Evolutionary conservation across 2,797 vertebrate species (phyloP).

Genomic region (Enteromius anoplus): DNA sequence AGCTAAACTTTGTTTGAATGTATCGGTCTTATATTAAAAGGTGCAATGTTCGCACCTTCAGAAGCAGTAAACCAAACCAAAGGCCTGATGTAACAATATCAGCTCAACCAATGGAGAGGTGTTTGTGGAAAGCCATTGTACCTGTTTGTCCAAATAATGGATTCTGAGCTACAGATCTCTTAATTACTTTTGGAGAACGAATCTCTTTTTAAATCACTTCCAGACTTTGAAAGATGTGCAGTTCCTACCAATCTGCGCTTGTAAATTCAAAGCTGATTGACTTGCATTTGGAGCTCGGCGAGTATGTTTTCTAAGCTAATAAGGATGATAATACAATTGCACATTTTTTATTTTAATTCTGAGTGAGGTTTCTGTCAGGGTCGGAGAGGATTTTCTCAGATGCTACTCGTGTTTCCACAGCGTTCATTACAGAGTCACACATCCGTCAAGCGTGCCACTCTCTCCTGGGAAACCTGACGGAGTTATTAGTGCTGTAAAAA

Average conservation of each 20-base stretch:
- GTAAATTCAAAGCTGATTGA: not conserved
- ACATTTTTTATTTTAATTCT: not conserved
- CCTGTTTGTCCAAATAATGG: not conserved
- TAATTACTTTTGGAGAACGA: not conserved
- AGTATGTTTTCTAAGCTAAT: not conserved
- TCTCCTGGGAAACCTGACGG: constrained; percentile 14
- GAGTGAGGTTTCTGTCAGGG: not conserved
- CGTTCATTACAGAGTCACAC: constrained; percentile 14
- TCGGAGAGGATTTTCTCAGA: not conserved
- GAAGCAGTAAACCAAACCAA: not conserved
- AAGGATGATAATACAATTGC: not conserved
- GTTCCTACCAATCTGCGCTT: not conserved
- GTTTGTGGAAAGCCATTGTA: not conserved
- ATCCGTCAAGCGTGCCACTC: not conserved
- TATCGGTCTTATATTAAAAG: not conserved
- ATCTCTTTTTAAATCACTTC: not conserved
- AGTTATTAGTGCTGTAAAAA: constrained; percentile 33
- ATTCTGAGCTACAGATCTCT: not conserved
- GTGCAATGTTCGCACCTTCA: not conserved
- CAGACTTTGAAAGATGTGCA: not conserved
- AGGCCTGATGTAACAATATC: not conserved
- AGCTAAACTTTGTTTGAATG: not conserved
- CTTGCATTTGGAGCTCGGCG: not conserved
- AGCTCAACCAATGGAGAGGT: not conserved
- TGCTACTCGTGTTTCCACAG: constrained; percentile 2